Evolutionary conservation across 2,888 invertebrate genomes (phyloP).

Genomic region (Nasonia oneida): DNA sequence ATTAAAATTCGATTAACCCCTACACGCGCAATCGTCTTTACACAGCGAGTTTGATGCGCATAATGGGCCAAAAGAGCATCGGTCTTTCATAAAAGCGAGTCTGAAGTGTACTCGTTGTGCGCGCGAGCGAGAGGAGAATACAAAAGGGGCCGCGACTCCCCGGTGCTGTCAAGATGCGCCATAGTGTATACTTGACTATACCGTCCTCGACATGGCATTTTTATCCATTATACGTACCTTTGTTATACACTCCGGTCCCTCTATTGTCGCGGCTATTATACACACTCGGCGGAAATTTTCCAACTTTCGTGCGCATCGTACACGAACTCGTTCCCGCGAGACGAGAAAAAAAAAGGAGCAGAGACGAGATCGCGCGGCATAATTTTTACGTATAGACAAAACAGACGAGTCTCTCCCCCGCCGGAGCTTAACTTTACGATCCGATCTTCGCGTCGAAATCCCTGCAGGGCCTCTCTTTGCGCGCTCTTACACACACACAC

Average conservation of each 20-base stretch:
- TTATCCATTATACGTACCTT: too few species aligned
- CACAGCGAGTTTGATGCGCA: neutral
- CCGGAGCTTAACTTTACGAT: conserved; percentile 77
- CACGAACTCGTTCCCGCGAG: neutral
- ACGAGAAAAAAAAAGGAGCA: neutral
- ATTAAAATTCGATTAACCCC: neutral
- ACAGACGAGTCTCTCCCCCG: conserved; percentile 64
- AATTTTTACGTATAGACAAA: conserved; percentile 49
- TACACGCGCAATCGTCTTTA: neutral
- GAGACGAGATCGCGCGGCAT: neutral
- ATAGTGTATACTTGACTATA: neutral
- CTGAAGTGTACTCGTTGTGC: conserved; percentile 8
- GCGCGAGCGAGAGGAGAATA: neutral
- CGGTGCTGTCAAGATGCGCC: conserved; percentile 18
- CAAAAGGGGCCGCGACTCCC: neutral
- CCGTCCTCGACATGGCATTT: neutral
- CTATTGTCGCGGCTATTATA: neutral
- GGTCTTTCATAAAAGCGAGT: neutral
- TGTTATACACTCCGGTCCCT: too few species aligned
- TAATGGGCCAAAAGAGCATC: conserved; percentile 35
- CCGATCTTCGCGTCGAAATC: conserved; percentile 70
- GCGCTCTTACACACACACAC: neutral
- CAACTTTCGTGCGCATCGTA: neutral
- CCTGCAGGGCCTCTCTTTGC: conserved; percentile 68
- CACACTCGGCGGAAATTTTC: neutral